Evolutionary conservation across 2,797 vertebrate genomes (phyloP), one percentile per base, ranked within the genome.

Genomic region (Cottoperca gobio): DNA sequence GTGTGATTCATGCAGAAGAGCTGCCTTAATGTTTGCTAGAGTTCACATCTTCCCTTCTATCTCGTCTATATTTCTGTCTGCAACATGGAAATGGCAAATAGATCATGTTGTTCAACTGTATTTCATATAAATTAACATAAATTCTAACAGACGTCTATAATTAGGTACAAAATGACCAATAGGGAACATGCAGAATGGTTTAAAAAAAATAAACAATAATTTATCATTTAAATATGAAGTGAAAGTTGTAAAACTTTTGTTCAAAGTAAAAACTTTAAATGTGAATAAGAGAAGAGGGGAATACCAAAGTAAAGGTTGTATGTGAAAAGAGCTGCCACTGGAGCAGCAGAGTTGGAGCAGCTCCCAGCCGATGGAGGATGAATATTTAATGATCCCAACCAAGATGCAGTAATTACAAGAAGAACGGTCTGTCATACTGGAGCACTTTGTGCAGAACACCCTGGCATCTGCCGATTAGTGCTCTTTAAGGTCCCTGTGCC

Each of bases 321-420:
- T 78, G 76, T 84, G 59, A 79, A 80, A 73, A 78, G 74, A 80
- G 39, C 73, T 82, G 71, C 73, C 63, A 81, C 62, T 66, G 71
- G 58, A 86, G 75, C 10, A 73, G 73, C 88, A 70, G 78, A 81
- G 76, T 70, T 80, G 81, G 75, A 84, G 80, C 82, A 46, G 70
- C 76, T 90, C 80, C 84, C 82, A 86, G 88, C 86, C 75, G 57
- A 89, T 78, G 70, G 75, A 2, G 12, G 62, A 92, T 94, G 81
- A 92, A 95, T 94, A 89, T 93, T 93, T 92, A 90, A 94, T 92
- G 84, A 78, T 79, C 66, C 82, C 79, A 68, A 85, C 86, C 89
- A 83, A 89, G 90, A 91, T 85, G 84, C 86, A 89, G 90, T 94
- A 93, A 95, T 93, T 92, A 93, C 86, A 91, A 84, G 71, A 84